Base-by-base conservation (phyloP, 53 echinoderm and acorn worm genomes). In the Mesocentrotus franciscanus region DNA sequence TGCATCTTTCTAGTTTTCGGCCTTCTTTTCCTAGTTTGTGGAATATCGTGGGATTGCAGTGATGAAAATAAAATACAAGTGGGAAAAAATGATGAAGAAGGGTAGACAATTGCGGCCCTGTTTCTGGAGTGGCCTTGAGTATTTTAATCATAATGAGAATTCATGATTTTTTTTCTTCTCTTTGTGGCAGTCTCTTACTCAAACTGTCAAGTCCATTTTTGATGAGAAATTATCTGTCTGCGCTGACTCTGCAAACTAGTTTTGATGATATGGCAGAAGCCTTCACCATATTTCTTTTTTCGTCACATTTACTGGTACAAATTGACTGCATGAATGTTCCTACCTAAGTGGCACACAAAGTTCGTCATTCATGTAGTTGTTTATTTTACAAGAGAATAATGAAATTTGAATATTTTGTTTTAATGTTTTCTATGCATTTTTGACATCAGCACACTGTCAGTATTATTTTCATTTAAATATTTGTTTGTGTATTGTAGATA, bases 1-100 rank as follows among this genome's bases (percentile, higher is more conserved):
- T 94, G 42, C 87, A 61, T 85, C 56, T 64, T 68, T 34, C 62
- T 85, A 22, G 29, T 78, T 24, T 93, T 92, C 12, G 87, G 12
- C 58, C 14, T 42, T 13, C 12, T 72, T 56, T 72, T 20, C 26
- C 39, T 30, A 62, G 59, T 81, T 56, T 30, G 83, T 10, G 30
- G 93, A 93, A 81, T 12, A 58, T 81, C 60, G 81, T 79, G 93
- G 81, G 81, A 93, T 60, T 79, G 75, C 27, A 18, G 93, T 24
- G 81, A 93, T 93, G 93, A 93, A 93, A 93, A 93, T 93, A 60
- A 93, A 85, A 85, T 87, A 29, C 95, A 94, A 94, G 72, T 66
- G 87, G 87, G 83, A 83, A 94, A 89, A 94, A 85, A 94, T 85
- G 87, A 85, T 71, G 87, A 64, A 85, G 61, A 70, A 30, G 56